phyloP scores from a whole-genome alignment of 2,888 invertebrate species.

The Xestia xanthographa region DNA sequence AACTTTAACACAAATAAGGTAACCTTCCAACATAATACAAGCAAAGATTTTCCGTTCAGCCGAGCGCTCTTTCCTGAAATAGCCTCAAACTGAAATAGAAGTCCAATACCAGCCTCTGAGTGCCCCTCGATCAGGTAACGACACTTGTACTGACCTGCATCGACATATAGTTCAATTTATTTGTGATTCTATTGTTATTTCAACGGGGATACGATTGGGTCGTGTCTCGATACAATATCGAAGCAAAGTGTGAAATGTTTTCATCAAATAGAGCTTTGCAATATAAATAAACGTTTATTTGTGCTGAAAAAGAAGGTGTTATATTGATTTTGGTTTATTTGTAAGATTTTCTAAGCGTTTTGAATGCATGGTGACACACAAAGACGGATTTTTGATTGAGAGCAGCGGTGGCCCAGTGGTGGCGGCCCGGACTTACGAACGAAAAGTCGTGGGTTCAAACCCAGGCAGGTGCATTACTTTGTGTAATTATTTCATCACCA shows the following conservation, averaged over 20 bases:
- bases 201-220: conserved; percentile 64
- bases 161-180: conserved; percentile 29
- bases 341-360: not conserved
- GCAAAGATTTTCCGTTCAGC: conserved; percentile 67
- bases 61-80: conserved; percentile 68
- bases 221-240: conserved; percentile 47
- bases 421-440: too few relatives aligned
- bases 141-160: conserved; percentile 57
- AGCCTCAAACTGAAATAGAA: conserved; percentile 71
- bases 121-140: conserved; percentile 58
- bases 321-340: not conserved
- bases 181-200: conserved; percentile 62
- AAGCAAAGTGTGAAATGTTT: conserved; percentile 33
- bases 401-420: too few relatives aligned
- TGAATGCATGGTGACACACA: not conserved
- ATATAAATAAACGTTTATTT: conserved; percentile 9
- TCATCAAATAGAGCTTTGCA: conserved; percentile 13
- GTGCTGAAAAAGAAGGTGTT: not conserved
- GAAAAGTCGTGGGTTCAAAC: too few relatives aligned
- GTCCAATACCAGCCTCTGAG: conserved; percentile 66
- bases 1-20: conserved; percentile 41
- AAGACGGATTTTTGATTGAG: too few relatives aligned
- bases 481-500: too few relatives aligned
- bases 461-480: too few relatives aligned
- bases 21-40: conserved; percentile 40